A percentile compares a stretch with the other conserved stretches of the same genome.
These are phyloP conservation scores for Nesogale talazaci DNA, from an alignment of 2,113 vertebrate genomes.

Conservation along the genomic window DNA sequence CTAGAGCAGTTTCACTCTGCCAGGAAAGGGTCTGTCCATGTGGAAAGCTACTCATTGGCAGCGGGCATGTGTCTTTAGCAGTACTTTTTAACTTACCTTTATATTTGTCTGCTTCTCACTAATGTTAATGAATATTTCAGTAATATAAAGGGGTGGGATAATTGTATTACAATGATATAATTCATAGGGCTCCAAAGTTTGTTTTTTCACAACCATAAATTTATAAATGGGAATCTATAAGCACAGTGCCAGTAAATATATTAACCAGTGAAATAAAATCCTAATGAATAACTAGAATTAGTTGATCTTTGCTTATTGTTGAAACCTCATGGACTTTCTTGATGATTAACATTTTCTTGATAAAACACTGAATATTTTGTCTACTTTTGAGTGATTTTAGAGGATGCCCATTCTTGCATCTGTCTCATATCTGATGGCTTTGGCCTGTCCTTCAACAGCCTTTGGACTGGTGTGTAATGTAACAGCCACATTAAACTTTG, in stretches of 20 bases:
- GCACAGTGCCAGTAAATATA: neutral
- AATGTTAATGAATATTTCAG: conserved; percentile 35
- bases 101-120: conserved; percentile 17
- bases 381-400: conserved; percentile 28
- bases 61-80: too few species aligned
- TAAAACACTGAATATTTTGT: conserved; percentile 59
- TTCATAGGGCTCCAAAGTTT: neutral
- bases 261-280: conserved; percentile 38
- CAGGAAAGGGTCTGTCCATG: too few species aligned
- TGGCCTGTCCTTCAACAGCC: neutral
- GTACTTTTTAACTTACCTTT: too few species aligned
- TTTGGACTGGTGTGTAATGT: conserved; percentile 16
- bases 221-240: conserved; percentile 30
- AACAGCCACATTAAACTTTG: conserved; percentile 40
- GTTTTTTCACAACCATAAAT: conserved; percentile 20
- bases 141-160: conserved; percentile 33
- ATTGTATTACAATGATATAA: neutral
- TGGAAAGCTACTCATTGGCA: too few species aligned
- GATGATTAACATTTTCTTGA: conserved; percentile 10
- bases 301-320: conserved; percentile 34
- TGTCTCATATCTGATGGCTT: neutral
- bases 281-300: neutral
- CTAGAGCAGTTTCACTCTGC: too few species aligned
- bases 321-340: conserved; percentile 10
- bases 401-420: conserved; percentile 26